Conservation (phyloP, 2,888 invertebrate species). For the Arge pagana region DNA sequence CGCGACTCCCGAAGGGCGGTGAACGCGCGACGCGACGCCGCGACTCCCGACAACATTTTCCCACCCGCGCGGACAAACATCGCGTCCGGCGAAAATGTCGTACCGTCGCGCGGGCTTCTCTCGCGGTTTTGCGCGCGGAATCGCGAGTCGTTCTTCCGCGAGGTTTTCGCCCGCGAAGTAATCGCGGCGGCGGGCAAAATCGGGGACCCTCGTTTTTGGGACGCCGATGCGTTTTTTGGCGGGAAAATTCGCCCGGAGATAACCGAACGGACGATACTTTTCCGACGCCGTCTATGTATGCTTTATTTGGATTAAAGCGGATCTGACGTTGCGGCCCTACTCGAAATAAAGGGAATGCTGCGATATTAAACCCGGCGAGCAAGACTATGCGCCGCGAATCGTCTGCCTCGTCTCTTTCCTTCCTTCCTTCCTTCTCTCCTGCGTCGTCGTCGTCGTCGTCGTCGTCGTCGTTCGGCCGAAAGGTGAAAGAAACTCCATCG, state of each 20-base stretch:
- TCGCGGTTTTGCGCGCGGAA: neutral
- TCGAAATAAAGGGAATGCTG: conserved; percentile 51
- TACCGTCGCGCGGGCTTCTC: conserved; percentile 22
- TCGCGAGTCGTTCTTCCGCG: no score
- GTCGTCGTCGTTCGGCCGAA: neutral
- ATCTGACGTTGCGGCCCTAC: conserved; percentile 45
- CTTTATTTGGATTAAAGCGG: conserved; percentile 52
- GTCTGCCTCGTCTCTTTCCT: conserved; percentile 26
- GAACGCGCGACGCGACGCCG: conserved; percentile 1
- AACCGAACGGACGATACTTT: conserved; percentile 36
- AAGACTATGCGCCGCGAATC: conserved; percentile 25
- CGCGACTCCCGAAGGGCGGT: neutral
- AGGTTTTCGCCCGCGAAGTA: neutral
- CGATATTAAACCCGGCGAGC: conserved; percentile 46
- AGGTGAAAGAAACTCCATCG: no score
- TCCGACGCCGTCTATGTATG: conserved; percentile 32
- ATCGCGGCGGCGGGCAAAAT: neutral
- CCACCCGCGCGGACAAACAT: conserved; percentile 39
- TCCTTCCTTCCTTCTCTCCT: conserved; percentile 8
- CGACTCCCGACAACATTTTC: conserved; percentile 33
- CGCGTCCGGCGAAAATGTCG: conserved; percentile 35
- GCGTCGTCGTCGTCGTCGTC: no score
- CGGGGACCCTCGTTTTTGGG: neutral
- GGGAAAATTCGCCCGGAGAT: neutral
- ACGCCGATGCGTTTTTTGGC: neutral